These are phyloP conservation scores for Babyrousa celebensis DNA, from an alignment of 2,797 vertebrate species.

Conservation along the genomic window DNA sequence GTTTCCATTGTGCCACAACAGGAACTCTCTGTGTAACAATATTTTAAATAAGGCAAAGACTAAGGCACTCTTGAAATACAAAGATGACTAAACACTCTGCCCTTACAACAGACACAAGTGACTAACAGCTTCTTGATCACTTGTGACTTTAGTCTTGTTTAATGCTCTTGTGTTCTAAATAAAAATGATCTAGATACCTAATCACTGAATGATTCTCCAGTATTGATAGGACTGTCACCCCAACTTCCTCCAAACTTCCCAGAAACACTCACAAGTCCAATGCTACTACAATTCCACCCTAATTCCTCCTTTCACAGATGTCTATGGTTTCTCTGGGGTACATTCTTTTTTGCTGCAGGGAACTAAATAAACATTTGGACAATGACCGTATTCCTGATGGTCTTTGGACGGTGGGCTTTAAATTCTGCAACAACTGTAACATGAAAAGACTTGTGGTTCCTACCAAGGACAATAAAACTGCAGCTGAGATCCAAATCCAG, in stretches of 20 bases:
- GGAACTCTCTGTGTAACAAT: not conserved
- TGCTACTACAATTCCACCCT: not conserved
- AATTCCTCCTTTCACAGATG: not conserved
- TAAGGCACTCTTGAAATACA: not conserved
- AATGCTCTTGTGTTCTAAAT: not conserved
- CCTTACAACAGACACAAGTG: not conserved
- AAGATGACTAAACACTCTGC: not conserved
- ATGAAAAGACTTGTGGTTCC: not conserved
- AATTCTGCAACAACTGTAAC: not conserved
- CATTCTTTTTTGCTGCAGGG: not conserved
- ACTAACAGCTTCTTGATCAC: not conserved
- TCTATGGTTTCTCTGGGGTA: not conserved
- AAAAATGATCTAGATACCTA: not conserved
- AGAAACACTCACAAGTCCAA: not conserved
- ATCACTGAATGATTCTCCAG: not conserved
- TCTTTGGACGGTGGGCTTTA: not conserved
- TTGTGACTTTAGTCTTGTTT: not conserved
- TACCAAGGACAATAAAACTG: not conserved
- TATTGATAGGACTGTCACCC: not conserved
- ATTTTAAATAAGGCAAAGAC: not conserved
- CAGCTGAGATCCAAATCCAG: not conserved
- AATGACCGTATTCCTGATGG: not conserved
- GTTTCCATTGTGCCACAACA: too few relatives aligned
- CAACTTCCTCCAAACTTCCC: not conserved
- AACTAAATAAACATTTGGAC: not conserved